These are phyloP conservation scores for Lepidurus couesii DNA, from an alignment of 1,140 invertebrate genomes.

Conservation along the genomic window DNA sequence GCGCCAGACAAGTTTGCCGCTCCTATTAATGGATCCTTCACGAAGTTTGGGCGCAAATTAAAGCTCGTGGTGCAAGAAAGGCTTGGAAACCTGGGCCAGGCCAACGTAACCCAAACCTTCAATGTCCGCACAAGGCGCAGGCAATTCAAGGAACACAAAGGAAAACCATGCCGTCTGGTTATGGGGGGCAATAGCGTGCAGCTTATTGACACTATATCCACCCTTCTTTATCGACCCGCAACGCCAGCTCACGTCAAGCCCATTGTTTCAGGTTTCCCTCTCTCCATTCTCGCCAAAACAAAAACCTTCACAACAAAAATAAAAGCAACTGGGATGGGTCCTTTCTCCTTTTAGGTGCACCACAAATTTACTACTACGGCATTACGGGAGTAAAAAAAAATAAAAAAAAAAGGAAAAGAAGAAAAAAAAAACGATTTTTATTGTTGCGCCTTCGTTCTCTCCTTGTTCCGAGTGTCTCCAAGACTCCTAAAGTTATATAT, in stretches of 20 bases:
- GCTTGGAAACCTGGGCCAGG: not conserved
- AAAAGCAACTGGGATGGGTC: not conserved
- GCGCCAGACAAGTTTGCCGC: no score
- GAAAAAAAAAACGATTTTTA: not conserved
- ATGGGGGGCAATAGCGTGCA: conserved; percentile 4
- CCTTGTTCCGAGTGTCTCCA: not conserved
- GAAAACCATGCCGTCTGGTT: conserved; percentile 13
- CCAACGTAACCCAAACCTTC: not conserved
- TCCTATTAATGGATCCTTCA: no score
- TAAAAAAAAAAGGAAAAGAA: not conserved
- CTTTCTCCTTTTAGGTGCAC: not conserved
- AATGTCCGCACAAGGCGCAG: not conserved
- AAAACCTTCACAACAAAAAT: not conserved
- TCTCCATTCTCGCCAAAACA: not conserved
- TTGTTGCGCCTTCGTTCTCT: not conserved
- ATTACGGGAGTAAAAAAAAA: no score
- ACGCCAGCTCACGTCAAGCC: not conserved
- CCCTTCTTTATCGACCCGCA: not conserved
- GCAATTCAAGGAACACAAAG: not conserved
- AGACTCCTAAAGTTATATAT: not conserved
- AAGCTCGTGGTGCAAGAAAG: not conserved
- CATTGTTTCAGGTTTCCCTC: not conserved
- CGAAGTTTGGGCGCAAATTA: no score
- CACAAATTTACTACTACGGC: not conserved
- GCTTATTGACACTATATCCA: conserved; percentile 19